These are phyloP conservation scores for Oasisia sp. DNA, from an alignment of 2,888 invertebrate genomes.

Conservation along the genomic window DNA sequence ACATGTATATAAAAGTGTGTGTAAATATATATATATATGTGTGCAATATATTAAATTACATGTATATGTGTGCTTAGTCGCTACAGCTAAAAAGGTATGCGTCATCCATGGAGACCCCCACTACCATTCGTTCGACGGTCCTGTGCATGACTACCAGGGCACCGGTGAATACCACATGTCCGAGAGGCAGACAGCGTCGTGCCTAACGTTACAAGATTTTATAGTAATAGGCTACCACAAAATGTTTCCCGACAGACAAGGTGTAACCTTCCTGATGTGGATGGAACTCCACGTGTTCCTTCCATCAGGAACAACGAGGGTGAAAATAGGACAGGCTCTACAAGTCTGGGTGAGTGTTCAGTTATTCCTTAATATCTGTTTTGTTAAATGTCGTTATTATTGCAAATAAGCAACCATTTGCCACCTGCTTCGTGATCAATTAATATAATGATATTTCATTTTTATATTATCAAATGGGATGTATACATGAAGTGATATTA, in stretches of 20 bases:
- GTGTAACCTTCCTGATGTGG: not conserved
- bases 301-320: not conserved
- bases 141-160: not conserved
- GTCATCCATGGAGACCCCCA: not conserved
- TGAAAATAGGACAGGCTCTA: not conserved
- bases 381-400: too few species aligned
- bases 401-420: too few species aligned
- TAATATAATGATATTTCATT: too few species aligned
- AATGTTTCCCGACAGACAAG: not conserved
- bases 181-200: not conserved
- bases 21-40: too few species aligned
- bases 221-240: not conserved
- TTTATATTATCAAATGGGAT: too few species aligned
- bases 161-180: not conserved
- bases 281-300: not conserved
- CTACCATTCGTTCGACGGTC: not conserved
- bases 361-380: not conserved
- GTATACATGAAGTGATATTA: too few species aligned
- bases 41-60: too few species aligned
- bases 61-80: too few species aligned
- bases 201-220: not conserved
- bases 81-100: too few species aligned
- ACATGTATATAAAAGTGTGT: too few species aligned
- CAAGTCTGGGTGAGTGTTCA: not conserved
- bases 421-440: too few species aligned